phyloP scores from a whole-genome alignment of 1,140 invertebrate genomes.

The Panagrolaimus sp. region DNA sequence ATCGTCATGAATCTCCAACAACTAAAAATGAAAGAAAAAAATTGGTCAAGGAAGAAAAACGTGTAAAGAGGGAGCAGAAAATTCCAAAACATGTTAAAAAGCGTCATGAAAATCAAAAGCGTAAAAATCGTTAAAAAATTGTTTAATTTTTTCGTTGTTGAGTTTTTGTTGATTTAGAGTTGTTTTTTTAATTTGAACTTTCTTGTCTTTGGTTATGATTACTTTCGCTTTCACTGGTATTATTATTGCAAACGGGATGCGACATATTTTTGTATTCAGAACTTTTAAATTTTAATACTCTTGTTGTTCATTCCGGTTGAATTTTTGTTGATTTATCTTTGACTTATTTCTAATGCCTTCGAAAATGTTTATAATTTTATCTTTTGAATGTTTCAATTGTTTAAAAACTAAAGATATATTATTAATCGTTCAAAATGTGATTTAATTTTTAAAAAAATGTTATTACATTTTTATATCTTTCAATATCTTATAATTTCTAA shows the following conservation, averaged over 20 bases:
- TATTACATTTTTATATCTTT: constrained; percentile 1
- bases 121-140: constrained; percentile 19
- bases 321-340: no score
- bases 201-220: no score
- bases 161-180: constrained; percentile 2
- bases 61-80: constrained; percentile 76
- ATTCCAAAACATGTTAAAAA: constrained; percentile 94
- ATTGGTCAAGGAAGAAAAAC: constrained; percentile 68
- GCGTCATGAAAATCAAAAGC: constrained; percentile 49
- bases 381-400: no score
- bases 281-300: no score
- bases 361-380: no score
- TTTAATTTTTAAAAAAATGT: neutral
- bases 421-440: neutral
- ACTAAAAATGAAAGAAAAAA: constrained; percentile 69
- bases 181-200: constrained; percentile 11
- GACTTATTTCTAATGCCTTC: no score
- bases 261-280: no score
- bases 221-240: no score
- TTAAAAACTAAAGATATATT: neutral
- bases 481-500: neutral
- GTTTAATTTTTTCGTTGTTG: constrained; percentile 17
- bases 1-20: constrained; percentile 74
- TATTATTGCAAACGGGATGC: no score
- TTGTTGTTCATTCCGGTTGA: no score